Base-by-base conservation (phyloP, 1,140 invertebrate genomes). In the Camponotus floridanus region DNA sequence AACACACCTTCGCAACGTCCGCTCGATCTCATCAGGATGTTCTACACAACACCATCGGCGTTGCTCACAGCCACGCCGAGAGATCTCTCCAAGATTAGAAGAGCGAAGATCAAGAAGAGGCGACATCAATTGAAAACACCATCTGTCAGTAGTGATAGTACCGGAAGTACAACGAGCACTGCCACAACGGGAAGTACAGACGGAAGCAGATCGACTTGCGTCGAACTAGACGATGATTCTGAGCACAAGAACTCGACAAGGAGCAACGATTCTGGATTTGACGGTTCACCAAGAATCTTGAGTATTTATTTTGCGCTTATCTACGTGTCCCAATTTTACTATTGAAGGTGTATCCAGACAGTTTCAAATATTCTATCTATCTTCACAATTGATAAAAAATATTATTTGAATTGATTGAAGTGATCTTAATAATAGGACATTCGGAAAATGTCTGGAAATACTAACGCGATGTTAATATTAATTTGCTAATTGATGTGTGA, bases 261-360 rank as follows among this genome's bases (percentile, higher is more conserved):
- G 85, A 95, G 95, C 90, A 95, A 95, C 88, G 94, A 95, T 87
- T 95, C 95, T 5, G 94, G 95, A 73, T 95, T 95, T 88, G 95
- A 95, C 85, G 94, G 95, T 70, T 95, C 95, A 61, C 95, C 95
- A 67, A 94, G 94, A 91, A 92, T 95, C 68, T 94, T 92, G 68
- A 94, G 94, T 94, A 94, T 87, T 91, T 87, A 78, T 80, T 80
- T 71, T 78, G 18, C 26, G 3, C 33, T 5, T 48, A 57, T 62
- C 76, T 83, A 51, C 45, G 2, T 42, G 2, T 70, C 11, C 3
- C 15, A 42, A 31, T 26, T 51, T 36, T 70, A 8, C 13, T 13
- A 15, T 51, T 21, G 2, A 51, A 21, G 8, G 26, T 15, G 9
- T n/a, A n/a, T 68, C 33, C 36, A 70, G 15, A 70, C 21, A 31